These are phyloP conservation scores for Anastrepha obliqua DNA, from an alignment of 1,140 invertebrate species.

Conservation along the genomic window DNA sequence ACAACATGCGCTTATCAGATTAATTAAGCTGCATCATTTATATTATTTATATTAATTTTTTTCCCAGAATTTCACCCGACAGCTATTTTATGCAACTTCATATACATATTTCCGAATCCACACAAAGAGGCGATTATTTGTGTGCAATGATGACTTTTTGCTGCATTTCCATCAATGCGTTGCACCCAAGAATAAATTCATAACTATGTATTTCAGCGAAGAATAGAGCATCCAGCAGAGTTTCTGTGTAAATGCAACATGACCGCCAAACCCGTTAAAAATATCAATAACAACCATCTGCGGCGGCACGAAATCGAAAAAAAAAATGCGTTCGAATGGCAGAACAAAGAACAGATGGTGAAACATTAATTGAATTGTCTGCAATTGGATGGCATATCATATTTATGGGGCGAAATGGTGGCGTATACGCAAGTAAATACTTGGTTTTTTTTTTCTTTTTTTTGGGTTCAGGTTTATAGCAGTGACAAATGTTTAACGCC, in stretches of 20 bases:
- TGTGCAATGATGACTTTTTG: background rate
- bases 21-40: background rate
- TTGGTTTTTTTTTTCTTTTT: background rate
- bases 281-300: background rate
- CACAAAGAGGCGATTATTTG: background rate
- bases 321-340: conserved; percentile 33
- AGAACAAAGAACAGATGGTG: conserved; percentile 14
- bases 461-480: background rate
- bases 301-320: background rate
- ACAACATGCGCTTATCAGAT: conserved; percentile 15
- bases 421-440: background rate
- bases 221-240: background rate
- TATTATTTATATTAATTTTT: background rate
- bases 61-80: background rate
- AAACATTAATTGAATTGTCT: conserved; percentile 44
- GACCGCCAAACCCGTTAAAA: conserved; percentile 44
- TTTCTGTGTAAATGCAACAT: background rate
- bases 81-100: background rate
- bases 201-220: background rate
- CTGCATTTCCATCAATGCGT: background rate
- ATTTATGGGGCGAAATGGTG: background rate
- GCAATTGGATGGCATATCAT: conserved; percentile 13
- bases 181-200: background rate
- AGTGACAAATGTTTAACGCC: background rate
- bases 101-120: background rate